Evolutionary conservation across 2,888 invertebrate species (phyloP).

Genomic region (Strigamia transsilvanica): DNA sequence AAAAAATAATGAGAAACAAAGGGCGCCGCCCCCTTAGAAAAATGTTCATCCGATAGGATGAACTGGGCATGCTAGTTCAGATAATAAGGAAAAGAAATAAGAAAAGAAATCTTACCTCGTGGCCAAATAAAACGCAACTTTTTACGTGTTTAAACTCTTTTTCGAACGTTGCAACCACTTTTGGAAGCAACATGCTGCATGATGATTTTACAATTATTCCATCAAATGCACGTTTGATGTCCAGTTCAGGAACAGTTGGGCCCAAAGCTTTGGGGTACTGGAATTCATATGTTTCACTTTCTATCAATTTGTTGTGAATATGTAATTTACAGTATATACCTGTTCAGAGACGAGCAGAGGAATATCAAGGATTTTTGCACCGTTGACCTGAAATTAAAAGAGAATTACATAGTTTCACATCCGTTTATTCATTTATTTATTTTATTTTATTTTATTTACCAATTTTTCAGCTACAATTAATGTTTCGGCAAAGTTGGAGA

Average conservation of each 20-base stretch:
- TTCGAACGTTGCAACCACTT: conserved; percentile 70
- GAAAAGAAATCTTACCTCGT: conserved; percentile 71
- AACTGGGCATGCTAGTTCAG: too few relatives aligned
- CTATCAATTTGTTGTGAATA: background rate
- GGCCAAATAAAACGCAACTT: conserved; percentile 72
- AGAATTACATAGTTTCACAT: background rate
- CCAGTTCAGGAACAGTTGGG: conserved; percentile 74
- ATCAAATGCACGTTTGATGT: conserved; percentile 70
- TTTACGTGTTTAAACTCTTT: conserved; percentile 68
- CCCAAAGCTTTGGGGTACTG: conserved; percentile 76
- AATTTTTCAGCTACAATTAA: background rate
- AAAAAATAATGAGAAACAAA: too few relatives aligned
- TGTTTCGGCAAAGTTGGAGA: conserved; percentile 14
- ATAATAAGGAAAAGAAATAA: too few relatives aligned
- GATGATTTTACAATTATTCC: conserved; percentile 75
- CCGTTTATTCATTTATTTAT: background rate
- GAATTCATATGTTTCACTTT: conserved; percentile 21
- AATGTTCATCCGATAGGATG: too few relatives aligned
- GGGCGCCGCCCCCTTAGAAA: too few relatives aligned
- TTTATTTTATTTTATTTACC: background rate
- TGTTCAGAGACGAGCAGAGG: background rate
- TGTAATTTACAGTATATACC: background rate
- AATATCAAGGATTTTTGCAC: background rate
- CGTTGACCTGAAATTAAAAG: background rate
- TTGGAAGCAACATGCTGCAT: conserved; percentile 80